These are phyloP conservation scores for Glandiceps talaboti DNA, from an alignment of 53 echinoderm and acorn worm genomes.

Conservation along the genomic window DNA sequence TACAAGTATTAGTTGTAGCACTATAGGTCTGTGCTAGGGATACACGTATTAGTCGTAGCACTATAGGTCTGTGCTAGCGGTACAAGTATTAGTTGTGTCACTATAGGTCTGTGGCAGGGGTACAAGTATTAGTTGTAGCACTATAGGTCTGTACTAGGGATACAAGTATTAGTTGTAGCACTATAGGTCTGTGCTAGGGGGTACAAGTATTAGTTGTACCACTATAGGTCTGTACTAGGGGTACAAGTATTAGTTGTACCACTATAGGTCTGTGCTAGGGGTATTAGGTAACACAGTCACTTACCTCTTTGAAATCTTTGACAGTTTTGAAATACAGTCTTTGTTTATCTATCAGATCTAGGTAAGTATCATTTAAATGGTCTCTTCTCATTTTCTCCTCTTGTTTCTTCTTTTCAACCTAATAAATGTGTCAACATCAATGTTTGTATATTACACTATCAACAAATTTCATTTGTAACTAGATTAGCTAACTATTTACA, in stretches of 20 bases:
- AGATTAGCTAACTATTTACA: too few species aligned
- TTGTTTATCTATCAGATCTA: constrained; percentile 92
- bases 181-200: background rate
- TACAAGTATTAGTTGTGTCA: too few species aligned
- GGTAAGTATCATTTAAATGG: constrained; percentile 75
- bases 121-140: too few species aligned
- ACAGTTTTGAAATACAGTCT: constrained; percentile 95
- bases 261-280: background rate
- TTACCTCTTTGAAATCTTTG: constrained; percentile 92
- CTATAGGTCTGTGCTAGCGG: background rate
- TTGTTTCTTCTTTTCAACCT: constrained; percentile 94
- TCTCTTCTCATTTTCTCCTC: constrained; percentile 92
- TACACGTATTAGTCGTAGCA: too few species aligned
- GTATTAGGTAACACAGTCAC: background rate
- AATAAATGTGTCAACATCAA: too few species aligned
- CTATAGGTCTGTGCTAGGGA: background rate
- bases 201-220: too few species aligned
- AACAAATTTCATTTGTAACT: too few species aligned
- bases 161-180: too few species aligned
- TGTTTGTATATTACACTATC: too few species aligned
- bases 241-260: too few species aligned
- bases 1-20: too few species aligned
- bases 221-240: background rate
- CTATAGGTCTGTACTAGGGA: background rate
- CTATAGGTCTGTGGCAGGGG: too few species aligned